Base-by-base conservation (phyloP, 2,888 invertebrate genomes). In the Epsilonema sp. region DNA sequence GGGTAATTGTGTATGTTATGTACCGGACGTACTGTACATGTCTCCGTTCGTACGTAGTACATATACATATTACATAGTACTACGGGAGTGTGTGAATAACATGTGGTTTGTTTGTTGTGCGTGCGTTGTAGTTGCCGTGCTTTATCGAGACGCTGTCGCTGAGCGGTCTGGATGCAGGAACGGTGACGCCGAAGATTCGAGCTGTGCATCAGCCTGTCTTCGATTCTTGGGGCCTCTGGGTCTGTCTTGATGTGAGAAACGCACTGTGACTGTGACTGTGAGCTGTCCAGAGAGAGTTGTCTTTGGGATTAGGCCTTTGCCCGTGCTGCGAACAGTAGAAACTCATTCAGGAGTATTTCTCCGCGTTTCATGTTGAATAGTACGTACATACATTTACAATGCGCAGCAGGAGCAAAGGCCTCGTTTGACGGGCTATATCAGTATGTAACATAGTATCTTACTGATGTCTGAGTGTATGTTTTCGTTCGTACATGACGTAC, bases 151-250 rank as follows among this genome's bases (percentile, higher is more conserved):
- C 80, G 54, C 72, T 89, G 45, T 68, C 75, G 43, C 75, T 87
- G 54, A 54, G 58, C 5, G 55, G 56, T 16, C 46, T 63, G 36
- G 58, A 63, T 20, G 53, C 60, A 3, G 63, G 63, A 36, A 56
- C 55, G 0, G 40, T 45, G 1, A 52, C 58, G n/a, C 62, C 62
- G 1, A 49, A 46, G 16, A 58, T 62, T 26, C 51, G 52, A 11
- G 52, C 51, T 13, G 56, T 63, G 20, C 56, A 74, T 51, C 50
- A 55, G 45, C 84, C 86, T 0, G 66, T 73, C 39, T 67, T 80
- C 52, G 82, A 87, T 68, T 76, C 79, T 54, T 76, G 79, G 60
- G 89, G 89, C 36, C 70, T 87, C 47, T 90, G 89, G 87, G 72
- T 85, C 1, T 83, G 87, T 67, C 70, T 86, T 16, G 80, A 83